A percentile compares a stretch with the other conserved stretches of the same genome.
phyloP scores from a whole-genome alignment of 2,113 vertebrate genomes.

The Odobenus rosmarus region DNA sequence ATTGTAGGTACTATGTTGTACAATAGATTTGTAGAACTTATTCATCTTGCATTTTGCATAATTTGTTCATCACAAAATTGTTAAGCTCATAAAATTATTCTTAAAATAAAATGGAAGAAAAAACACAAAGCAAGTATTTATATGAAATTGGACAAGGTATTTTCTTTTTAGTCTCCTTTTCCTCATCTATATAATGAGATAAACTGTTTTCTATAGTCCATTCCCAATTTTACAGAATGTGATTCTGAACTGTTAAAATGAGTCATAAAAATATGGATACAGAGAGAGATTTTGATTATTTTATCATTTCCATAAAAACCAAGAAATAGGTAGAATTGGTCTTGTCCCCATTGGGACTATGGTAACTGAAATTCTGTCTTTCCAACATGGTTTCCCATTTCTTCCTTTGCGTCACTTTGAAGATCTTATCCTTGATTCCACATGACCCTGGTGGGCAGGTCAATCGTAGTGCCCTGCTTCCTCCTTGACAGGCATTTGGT shows the following conservation, averaged over 20 bases:
- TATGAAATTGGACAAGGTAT: neutral
- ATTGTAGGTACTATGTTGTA: neutral
- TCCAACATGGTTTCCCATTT: neutral
- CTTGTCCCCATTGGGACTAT: neutral
- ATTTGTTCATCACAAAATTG: neutral
- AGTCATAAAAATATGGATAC: neutral
- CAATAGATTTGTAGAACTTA: neutral
- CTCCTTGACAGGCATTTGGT: neutral
- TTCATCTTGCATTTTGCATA: neutral
- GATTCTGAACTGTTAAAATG: slow-evolving; percentile 49
- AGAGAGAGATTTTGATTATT: slow-evolving; percentile 24
- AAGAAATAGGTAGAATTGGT: neutral
- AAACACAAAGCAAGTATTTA: neutral
- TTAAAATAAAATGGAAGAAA: neutral
- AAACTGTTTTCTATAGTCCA: neutral
- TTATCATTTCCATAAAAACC: slow-evolving; percentile 43
- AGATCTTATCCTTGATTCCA: neutral
- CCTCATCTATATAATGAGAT: neutral
- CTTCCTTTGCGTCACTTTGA: neutral
- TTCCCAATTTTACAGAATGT: slow-evolving; percentile 37
- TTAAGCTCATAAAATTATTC: slow-evolving; percentile 3
- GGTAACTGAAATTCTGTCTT: neutral
- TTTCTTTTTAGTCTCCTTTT: slow-evolving; percentile 19
- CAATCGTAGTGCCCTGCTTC: neutral
- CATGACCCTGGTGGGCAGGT: neutral